Percentiles rank a stretch among this genome's conserved stretches.
Conservation (phyloP, 2,797 vertebrate genomes). For the Botia almorhae region DNA sequence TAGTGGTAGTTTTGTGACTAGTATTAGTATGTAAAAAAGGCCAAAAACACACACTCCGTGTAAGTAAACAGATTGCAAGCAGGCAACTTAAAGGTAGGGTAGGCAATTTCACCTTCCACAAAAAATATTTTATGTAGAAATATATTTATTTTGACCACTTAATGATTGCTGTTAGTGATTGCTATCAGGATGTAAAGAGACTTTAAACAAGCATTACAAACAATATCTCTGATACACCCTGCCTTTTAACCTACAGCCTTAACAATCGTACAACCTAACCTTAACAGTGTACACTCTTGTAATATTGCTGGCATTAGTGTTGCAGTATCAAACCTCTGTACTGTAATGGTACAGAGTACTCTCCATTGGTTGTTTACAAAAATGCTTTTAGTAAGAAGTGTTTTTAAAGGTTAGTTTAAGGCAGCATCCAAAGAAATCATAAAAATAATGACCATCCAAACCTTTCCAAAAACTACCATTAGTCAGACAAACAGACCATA, state of each 20-base stretch:
- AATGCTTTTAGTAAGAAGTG: background rate
- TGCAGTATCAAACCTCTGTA: background rate
- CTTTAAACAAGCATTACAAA: too few relatives aligned
- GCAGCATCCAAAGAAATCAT: background rate
- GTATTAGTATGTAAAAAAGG: background rate
- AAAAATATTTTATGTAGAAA: too few relatives aligned
- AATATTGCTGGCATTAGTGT: background rate
- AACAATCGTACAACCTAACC: too few relatives aligned
- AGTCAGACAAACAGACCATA: background rate
- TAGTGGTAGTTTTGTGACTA: conserved; percentile 13
- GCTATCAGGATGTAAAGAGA: too few relatives aligned
- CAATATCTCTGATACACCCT: too few relatives aligned
- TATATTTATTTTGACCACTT: too few relatives aligned
- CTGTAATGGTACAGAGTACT: too few relatives aligned
- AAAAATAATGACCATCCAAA: background rate
- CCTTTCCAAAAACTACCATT: background rate
- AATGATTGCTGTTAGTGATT: too few relatives aligned
- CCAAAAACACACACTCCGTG: background rate
- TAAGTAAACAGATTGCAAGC: conserved; percentile 2
- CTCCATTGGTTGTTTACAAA: background rate
- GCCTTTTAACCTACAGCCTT: background rate
- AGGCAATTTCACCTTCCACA: too few relatives aligned
- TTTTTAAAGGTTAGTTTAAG: background rate
- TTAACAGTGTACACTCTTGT: background rate
- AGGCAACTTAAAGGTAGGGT: too few relatives aligned